Evolutionary conservation across 2,797 vertebrate species (phyloP).

Genomic region (Cossypha polioptera): DNA sequence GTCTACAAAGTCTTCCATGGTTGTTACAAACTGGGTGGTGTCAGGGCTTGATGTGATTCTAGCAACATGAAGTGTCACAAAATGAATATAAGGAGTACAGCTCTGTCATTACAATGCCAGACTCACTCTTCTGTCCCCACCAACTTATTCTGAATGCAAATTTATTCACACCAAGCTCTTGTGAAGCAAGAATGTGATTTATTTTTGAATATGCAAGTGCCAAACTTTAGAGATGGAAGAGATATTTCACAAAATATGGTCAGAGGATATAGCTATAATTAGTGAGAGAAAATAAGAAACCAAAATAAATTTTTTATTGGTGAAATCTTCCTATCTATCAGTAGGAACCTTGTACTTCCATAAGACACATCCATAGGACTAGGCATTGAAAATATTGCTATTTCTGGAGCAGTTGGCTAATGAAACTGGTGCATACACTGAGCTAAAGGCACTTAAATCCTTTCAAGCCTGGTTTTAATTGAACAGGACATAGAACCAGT

Average conservation of each 20-base stretch:
- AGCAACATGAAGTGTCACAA: not conserved
- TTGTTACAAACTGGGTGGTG: not conserved
- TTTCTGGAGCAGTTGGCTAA: not conserved
- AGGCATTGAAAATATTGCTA: not conserved
- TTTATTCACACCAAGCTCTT: not conserved
- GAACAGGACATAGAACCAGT: not conserved
- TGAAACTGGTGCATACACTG: not conserved
- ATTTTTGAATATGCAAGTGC: constrained; percentile 27
- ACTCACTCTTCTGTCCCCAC: constrained; percentile 5
- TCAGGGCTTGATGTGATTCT: not conserved
- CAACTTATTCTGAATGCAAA: not conserved
- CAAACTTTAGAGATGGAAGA: constrained; percentile 17
- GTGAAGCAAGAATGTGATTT: constrained; percentile 33
- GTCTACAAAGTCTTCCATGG: not conserved
- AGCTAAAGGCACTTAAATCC: not conserved
- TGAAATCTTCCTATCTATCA: not conserved
- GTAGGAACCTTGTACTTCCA: not conserved
- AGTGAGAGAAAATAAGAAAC: constrained; percentile 7
- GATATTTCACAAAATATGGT: constrained; percentile 17
- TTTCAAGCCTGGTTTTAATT: not conserved
- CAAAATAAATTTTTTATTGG: not conserved
- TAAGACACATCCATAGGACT: not conserved
- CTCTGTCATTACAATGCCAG: constrained; percentile 16
- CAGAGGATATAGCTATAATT: constrained; percentile 10
- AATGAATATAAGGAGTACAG: not conserved